These are phyloP conservation scores for Cordylochernes scorpioides DNA, from an alignment of 2,888 invertebrate species.

Conservation along the genomic window DNA sequence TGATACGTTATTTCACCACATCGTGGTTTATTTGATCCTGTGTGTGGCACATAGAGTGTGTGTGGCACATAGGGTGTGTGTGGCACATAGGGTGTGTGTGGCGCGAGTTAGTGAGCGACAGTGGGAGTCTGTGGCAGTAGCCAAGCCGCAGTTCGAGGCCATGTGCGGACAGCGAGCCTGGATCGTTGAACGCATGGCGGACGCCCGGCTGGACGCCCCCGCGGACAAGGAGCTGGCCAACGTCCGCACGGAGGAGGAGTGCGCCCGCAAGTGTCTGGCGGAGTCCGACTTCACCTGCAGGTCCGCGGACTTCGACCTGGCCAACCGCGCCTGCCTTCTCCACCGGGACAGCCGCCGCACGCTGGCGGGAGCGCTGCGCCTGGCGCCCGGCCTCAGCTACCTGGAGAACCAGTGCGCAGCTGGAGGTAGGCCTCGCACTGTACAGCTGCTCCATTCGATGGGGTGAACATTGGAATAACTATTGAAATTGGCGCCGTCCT, in stretches of 20 bases:
- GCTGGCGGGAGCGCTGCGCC: not conserved
- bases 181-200: no score
- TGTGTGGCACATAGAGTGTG: no score
- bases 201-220: constrained; percentile 23
- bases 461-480: not conserved
- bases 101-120: no score
- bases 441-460: not conserved
- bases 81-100: no score
- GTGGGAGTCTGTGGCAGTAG: no score
- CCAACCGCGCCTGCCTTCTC: constrained; percentile 23
- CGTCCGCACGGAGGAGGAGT: constrained; percentile 23
- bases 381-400: constrained; percentile 25
- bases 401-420: constrained; percentile 29
- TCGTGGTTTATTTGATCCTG: no score
- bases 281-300: constrained; percentile 28
- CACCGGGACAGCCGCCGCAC: constrained; percentile 26
- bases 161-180: no score
- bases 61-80: no score
- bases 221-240: constrained; percentile 21
- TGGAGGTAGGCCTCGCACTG: constrained; percentile 11
- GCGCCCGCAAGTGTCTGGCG: constrained; percentile 26
- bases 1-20: no score
- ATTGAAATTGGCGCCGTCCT: no score
- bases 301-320: constrained; percentile 28
- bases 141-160: no score